phyloP scores from a whole-genome alignment of 2,113 vertebrate species.

The Rattus rattus region DNA sequence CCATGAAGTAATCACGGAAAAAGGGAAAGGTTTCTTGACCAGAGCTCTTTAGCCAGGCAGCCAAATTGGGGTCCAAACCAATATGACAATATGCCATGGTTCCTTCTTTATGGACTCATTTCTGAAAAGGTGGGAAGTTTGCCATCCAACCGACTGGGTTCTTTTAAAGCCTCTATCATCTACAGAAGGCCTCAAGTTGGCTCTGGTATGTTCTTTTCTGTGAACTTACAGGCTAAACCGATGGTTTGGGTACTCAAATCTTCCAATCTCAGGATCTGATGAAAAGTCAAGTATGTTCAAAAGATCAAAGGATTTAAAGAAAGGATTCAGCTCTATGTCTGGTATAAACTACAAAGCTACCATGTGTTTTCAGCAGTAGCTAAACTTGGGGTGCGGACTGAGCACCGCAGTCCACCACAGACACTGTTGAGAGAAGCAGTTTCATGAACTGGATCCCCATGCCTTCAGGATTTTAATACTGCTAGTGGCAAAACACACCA shows the following conservation, averaged over 20 bases:
- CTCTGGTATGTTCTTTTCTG: not conserved
- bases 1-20: slow-evolving; percentile 13
- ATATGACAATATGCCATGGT: not conserved
- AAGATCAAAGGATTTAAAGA: not conserved
- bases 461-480: slow-evolving; percentile 40
- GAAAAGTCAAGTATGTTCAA: slow-evolving; percentile 50
- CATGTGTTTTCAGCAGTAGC: not conserved
- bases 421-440: slow-evolving; percentile 45
- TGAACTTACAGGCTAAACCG: not conserved
- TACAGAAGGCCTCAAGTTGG: not conserved
- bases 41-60: not conserved
- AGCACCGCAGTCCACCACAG: not conserved
- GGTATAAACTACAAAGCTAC: not conserved
- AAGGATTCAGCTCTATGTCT: not conserved
- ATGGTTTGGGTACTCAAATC: not conserved
- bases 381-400: not conserved
- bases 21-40: slow-evolving; percentile 12
- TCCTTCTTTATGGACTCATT: slow-evolving; percentile 23
- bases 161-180: not conserved
- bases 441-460: slow-evolving; percentile 41
- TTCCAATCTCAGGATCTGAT: not conserved
- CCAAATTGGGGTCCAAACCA: not conserved
- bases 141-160: not conserved
- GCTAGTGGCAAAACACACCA: not conserved
- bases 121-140: slow-evolving; percentile 19